A percentile compares a stretch with the other conserved stretches of the same genome.
Conservation (phyloP, 2,888 invertebrate species). For the Hypsopygia costalis region DNA sequence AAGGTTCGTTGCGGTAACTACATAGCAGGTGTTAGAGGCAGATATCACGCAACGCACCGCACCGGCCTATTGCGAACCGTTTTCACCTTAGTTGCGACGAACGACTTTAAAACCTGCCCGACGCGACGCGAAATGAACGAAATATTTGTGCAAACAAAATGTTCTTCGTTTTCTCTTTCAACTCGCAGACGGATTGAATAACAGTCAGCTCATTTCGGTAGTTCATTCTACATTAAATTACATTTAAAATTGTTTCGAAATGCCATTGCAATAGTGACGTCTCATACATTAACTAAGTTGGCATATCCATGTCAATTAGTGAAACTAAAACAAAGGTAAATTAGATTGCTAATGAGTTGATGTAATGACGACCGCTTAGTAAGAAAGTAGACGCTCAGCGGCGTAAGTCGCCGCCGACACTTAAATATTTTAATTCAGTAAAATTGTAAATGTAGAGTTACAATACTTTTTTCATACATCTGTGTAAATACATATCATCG, state of each 20-base stretch:
- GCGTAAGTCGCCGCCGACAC: not conserved
- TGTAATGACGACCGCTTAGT: slow-evolving; percentile 5
- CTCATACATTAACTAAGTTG: slow-evolving; percentile 1
- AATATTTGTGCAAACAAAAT: slow-evolving; percentile 65
- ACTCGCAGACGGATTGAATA: slow-evolving; percentile 37
- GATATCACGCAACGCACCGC: slow-evolving; percentile 58
- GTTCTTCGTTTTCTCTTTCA: slow-evolving; percentile 59
- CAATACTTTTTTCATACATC: not conserved
- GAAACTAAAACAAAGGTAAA: slow-evolving; percentile 9
- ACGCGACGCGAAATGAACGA: slow-evolving; percentile 49
- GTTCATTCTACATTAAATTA: not conserved
- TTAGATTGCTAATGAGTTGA: slow-evolving; percentile 8
- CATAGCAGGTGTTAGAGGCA: slow-evolving; percentile 51
- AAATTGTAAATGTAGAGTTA: not conserved
- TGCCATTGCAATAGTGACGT: slow-evolving; percentile 2
- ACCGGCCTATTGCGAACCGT: slow-evolving; percentile 42
- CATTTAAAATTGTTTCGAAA: not conserved
- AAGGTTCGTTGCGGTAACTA: slow-evolving; percentile 47
- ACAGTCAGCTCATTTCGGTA: slow-evolving; percentile 12
- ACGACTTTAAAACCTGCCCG: slow-evolving; percentile 56
- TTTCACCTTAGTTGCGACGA: slow-evolving; percentile 57
- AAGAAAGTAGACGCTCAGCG: slow-evolving; percentile 1
- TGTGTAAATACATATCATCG: not conserved
- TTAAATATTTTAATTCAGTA: slow-evolving; percentile 2
- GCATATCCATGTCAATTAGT: slow-evolving; percentile 5